A percentile compares a stretch with the other conserved stretches of the same genome.
These are phyloP conservation scores for Phalacrocorax aristotelis DNA, from an alignment of 2,113 vertebrate species.

Conservation along the genomic window DNA sequence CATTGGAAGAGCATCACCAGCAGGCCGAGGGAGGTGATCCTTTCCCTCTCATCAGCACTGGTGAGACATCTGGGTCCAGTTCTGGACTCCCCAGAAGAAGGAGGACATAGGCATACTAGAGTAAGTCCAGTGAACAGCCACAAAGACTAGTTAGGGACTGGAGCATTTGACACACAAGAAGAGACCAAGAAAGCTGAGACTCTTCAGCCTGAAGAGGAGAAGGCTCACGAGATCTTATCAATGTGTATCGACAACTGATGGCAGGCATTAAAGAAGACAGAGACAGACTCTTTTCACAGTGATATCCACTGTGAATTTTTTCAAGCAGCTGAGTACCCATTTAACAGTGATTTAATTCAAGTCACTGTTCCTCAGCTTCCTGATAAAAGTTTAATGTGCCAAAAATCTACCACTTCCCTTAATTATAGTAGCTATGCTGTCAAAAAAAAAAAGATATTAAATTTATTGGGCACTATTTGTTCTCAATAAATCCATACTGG, in stretches of 20 bases:
- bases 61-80: neutral
- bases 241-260: neutral
- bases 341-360: constrained; percentile 14
- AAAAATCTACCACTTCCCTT: constrained; percentile 23
- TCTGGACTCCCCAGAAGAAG: neutral
- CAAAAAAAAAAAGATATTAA: neutral
- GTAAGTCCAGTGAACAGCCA: neutral
- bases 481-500: neutral
- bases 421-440: neutral
- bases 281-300: neutral
- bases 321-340: neutral
- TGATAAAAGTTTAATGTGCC: neutral
- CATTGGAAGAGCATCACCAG: neutral
- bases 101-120: neutral
- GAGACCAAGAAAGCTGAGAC: neutral
- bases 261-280: neutral
- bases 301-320: neutral
- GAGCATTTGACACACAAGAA: neutral
- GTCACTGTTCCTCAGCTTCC: neutral
- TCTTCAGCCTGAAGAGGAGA: neutral
- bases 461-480: neutral
- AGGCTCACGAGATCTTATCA: neutral
- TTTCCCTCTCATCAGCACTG: neutral
- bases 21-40: neutral
- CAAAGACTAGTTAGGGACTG: neutral